Percentiles rank a stretch among this genome's conserved stretches.
phyloP scores from a whole-genome alignment of 1,140 invertebrate genomes.

The Macrocentrus cingulum region DNA sequence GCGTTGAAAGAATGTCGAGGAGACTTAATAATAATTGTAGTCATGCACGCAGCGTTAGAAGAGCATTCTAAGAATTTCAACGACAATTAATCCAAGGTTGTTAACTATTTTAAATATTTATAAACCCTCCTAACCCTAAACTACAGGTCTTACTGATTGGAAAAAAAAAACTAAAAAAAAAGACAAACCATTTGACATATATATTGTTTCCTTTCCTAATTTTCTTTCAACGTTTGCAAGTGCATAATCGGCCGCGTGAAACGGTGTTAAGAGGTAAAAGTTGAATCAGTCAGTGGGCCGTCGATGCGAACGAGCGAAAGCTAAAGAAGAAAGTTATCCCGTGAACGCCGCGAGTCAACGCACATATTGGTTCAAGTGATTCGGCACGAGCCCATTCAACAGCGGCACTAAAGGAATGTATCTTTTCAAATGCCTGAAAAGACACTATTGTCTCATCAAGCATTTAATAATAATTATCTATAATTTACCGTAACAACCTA shows the following conservation, averaged over 20 bases:
- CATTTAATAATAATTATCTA: not conserved
- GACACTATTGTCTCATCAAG: not conserved
- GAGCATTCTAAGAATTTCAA: not conserved
- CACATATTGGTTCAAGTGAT: not conserved
- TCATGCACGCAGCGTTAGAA: not conserved
- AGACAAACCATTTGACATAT: not conserved
- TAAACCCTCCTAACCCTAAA: no score
- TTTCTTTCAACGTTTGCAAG: conserved; percentile 2
- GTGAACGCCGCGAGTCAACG: conserved; percentile 7
- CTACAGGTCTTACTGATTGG: no score
- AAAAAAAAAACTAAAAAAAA: no score
- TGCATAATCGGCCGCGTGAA: conserved; percentile 33
- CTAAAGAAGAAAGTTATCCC: conserved; percentile 41
- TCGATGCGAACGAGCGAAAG: conserved; percentile 38
- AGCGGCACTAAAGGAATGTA: not conserved
- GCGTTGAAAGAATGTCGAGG: conserved; percentile 25
- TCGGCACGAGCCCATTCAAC: not conserved
- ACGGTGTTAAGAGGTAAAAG: conserved; percentile 48
- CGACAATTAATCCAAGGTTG: no score
- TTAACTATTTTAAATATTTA: no score
- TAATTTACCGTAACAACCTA: not conserved
- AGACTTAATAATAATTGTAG: conserved; percentile 11
- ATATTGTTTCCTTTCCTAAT: not conserved
- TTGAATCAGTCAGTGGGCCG: conserved; percentile 43
- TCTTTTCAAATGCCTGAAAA: not conserved